phyloP scores from a whole-genome alignment of 2,797 vertebrate genomes.

The Octomys mimax region DNA sequence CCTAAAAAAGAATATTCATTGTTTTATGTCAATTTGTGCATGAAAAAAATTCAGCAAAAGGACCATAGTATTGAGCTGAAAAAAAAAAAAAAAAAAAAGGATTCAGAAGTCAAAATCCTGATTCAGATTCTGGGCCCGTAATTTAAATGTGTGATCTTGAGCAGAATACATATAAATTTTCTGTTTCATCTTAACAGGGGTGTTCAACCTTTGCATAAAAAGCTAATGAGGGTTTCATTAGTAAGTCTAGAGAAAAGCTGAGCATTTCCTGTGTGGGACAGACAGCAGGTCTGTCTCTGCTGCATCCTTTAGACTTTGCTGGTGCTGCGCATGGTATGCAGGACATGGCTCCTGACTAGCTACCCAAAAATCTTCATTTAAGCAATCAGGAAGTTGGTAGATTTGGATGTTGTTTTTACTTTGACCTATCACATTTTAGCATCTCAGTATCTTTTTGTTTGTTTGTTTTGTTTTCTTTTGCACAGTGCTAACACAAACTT shows the following conservation, averaged over 20 bases:
- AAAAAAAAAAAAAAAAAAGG: not conserved
- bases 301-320: not conserved
- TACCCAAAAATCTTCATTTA: not conserved
- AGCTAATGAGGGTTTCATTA: not conserved
- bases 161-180: not conserved
- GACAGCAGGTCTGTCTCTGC: not conserved
- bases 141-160: not conserved
- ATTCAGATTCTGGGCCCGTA: not conserved
- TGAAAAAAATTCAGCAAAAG: not conserved
- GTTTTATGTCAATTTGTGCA: not conserved
- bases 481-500: not conserved
- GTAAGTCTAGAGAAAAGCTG: not conserved
- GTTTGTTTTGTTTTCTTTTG: too few relatives aligned
- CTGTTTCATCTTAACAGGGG: not conserved
- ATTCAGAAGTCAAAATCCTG: not conserved
- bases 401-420: not conserved
- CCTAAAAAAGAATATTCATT: not conserved
- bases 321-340: not conserved
- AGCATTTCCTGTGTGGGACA: not conserved
- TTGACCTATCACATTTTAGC: not conserved
- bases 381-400: not conserved
- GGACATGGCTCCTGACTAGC: accelerated
- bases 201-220: not conserved
- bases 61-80: not conserved
- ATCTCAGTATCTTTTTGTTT: not conserved